phyloP scores from a whole-genome alignment of 2,113 vertebrate species.

The Elachura formosa region DNA sequence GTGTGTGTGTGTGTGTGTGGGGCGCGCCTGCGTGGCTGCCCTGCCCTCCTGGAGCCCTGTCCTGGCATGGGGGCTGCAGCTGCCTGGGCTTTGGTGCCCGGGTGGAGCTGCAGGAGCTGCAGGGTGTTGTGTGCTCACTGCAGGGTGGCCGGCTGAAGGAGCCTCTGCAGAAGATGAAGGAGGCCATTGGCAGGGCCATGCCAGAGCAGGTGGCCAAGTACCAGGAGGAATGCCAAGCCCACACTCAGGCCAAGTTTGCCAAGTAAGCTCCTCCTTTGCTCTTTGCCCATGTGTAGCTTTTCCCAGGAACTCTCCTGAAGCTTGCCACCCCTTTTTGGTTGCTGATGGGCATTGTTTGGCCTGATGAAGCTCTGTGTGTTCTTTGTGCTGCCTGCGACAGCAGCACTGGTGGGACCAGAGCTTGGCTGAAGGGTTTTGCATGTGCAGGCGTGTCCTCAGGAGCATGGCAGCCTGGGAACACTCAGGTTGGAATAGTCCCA shows the following conservation, averaged over 20 bases:
- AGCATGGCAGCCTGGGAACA: not conserved
- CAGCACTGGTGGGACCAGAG: not conserved
- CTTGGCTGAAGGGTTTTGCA: not conserved
- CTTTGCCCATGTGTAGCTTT: not conserved
- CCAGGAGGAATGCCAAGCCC: constrained; percentile 80
- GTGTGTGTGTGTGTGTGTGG: no score
- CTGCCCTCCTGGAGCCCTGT: not conserved
- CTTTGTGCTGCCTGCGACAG: not conserved
- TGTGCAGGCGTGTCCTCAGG: not conserved
- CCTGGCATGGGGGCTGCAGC: fast-evolving
- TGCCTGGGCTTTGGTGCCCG: not conserved
- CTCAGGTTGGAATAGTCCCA: not conserved
- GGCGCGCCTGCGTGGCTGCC: no score
- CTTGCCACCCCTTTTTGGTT: not conserved
- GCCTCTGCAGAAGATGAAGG: constrained; percentile 84
- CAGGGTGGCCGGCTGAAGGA: constrained; percentile 78
- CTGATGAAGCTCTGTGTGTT: not conserved
- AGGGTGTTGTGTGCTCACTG: not conserved
- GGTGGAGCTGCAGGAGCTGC: no score
- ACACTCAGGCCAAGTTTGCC: constrained; percentile 81
- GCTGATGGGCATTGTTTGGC: not conserved
- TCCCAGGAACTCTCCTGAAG: not conserved
- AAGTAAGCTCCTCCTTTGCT: constrained; percentile 72
- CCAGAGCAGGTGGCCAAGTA: constrained; percentile 88
- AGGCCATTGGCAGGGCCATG: constrained; percentile 85